Evolutionary conservation across 2,888 invertebrate species (phyloP).

Genomic region (Netelia virgata): DNA sequence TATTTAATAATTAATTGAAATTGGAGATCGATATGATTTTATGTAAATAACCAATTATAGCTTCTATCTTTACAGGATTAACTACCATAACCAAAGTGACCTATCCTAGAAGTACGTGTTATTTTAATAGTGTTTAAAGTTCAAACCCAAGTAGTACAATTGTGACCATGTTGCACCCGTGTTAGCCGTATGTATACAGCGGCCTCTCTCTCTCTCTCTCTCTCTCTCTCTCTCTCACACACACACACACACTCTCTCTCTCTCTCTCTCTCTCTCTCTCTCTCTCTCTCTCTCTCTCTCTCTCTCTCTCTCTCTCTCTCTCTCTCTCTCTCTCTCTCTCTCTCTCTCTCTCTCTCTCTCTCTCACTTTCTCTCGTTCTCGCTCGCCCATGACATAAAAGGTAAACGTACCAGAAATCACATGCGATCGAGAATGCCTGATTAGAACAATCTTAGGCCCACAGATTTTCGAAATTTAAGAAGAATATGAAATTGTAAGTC

Average conservation of each 20-base stretch:
- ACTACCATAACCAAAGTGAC: slow-evolving; percentile 2
- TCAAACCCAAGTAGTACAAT: too few relatives aligned
- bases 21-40: too few relatives aligned
- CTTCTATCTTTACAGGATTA: too few relatives aligned
- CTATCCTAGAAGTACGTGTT: neutral
- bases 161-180: too few relatives aligned
- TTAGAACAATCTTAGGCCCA: neutral
- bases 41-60: too few relatives aligned
- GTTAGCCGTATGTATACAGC: too few relatives aligned
- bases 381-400: neutral
- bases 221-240: too few relatives aligned
- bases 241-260: too few relatives aligned
- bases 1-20: too few relatives aligned
- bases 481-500: neutral
- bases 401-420: neutral
- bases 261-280: neutral
- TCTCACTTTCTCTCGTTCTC: neutral
- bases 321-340: neutral
- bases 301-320: neutral
- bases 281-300: neutral
- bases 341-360: neutral
- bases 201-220: too few relatives aligned
- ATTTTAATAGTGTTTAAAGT: neutral
- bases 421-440: neutral
- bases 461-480: too few relatives aligned